Evolutionary conservation across 2,888 invertebrate species (phyloP).

Genomic region (Cylloceria caligata): DNA sequence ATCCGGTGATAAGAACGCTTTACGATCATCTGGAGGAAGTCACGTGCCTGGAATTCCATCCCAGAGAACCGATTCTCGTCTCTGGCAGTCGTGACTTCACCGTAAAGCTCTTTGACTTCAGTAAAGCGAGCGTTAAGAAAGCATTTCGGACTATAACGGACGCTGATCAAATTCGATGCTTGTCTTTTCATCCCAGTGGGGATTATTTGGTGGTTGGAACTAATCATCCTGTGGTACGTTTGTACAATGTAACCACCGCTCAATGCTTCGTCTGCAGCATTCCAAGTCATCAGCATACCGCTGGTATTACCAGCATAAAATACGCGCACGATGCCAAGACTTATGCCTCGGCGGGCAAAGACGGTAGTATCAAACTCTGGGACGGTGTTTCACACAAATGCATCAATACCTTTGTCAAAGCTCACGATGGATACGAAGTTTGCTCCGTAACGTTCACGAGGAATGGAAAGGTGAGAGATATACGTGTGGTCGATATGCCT

Average conservation of each 20-base stretch:
- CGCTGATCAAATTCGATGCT: constrained; percentile 94
- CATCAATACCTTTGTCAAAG: constrained; percentile 96
- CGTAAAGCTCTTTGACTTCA: constrained; percentile 98
- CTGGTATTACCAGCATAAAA: constrained; percentile 91
- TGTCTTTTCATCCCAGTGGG: constrained; percentile 98
- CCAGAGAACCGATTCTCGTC: constrained; percentile 96
- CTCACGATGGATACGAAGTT: constrained; percentile 97
- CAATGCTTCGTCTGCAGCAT: constrained; percentile 98
- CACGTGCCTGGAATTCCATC: constrained; percentile 98
- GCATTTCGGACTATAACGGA: constrained; percentile 98
- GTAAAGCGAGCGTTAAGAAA: constrained; percentile 99
- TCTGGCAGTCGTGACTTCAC: constrained; percentile 98
- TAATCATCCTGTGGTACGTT: constrained; percentile 94
- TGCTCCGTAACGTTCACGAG: constrained; percentile 97
- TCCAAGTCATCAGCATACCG: constrained; percentile 93
- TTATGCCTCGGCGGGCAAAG: constrained; percentile 95
- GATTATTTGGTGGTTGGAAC: constrained; percentile 98
- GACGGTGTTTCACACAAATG: constrained; percentile 97
- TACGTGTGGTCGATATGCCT: constrained; percentile 9
- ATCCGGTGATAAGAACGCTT: constrained; percentile 98
- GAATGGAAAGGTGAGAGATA: constrained; percentile 93
- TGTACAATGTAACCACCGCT: constrained; percentile 97
- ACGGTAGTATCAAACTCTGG: constrained; percentile 98
- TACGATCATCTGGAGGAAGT: constrained; percentile 99
- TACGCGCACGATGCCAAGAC: constrained; percentile 90